Conservation (phyloP, 2,797 vertebrate species). For the Acanthurus lineatus region DNA sequence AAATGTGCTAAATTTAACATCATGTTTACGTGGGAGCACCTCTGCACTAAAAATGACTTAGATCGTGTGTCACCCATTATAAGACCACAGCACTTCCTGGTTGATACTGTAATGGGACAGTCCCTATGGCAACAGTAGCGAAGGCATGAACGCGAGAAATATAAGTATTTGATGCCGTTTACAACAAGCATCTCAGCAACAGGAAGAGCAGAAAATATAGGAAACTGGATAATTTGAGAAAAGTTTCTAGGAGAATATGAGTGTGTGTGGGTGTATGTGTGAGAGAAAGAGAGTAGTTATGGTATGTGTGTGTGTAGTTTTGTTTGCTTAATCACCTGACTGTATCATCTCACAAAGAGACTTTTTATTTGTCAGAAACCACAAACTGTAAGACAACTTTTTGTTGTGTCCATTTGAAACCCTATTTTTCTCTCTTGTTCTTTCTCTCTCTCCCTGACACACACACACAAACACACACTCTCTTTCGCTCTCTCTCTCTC, state of each 20-base stretch:
- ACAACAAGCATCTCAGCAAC: background rate
- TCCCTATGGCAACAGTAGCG: slow-evolving; percentile 53
- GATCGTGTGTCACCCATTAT: slow-evolving; percentile 66
- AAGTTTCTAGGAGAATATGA: slow-evolving; percentile 10
- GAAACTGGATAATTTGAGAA: background rate
- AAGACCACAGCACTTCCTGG: slow-evolving; percentile 62
- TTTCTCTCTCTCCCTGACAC: slow-evolving; percentile 25
- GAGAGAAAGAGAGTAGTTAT: background rate
- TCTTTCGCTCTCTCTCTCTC: background rate
- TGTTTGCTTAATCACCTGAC: slow-evolving; percentile 29
- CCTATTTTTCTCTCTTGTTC: slow-evolving; percentile 26
- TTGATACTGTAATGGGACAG: slow-evolving; percentile 65
- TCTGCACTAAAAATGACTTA: slow-evolving; percentile 34
- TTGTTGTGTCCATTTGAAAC: slow-evolving; percentile 67
- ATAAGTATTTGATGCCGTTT: slow-evolving; percentile 5
- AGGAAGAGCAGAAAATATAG: background rate
- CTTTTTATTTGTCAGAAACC: slow-evolving; percentile 63
- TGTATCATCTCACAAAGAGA: slow-evolving; percentile 24
- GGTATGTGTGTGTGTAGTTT: slow-evolving; percentile 13
- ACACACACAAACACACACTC: slow-evolving; percentile 34
- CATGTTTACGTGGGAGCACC: slow-evolving; percentile 71
- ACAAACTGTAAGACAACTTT: slow-evolving; percentile 64
- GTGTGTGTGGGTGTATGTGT: slow-evolving; percentile 14
- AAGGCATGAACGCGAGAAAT: slow-evolving; percentile 15
- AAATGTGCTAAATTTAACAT: slow-evolving; percentile 76